Evolutionary conservation across 2,797 vertebrate genomes (phyloP).

Genomic region (Sebastes vulpes): DNA sequence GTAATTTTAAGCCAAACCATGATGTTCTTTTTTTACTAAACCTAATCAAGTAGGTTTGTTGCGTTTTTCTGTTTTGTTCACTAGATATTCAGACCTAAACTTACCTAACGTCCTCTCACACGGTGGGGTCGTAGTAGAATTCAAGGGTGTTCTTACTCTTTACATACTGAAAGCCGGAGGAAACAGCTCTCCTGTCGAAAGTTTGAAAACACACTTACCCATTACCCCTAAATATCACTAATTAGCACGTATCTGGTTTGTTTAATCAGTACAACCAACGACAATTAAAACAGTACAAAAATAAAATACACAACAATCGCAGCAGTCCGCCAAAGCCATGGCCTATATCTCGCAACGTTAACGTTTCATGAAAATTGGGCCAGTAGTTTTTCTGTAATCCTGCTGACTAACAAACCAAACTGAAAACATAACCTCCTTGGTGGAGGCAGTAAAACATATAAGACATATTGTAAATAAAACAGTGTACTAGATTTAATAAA

Average conservation of each 20-base stretch:
- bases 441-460: no score
- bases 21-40: no score
- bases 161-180: neutral
- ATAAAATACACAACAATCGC: neutral
- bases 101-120: neutral
- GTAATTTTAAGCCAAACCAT: no score
- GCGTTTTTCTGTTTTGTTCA: neutral
- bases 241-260: neutral
- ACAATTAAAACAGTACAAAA: neutral
- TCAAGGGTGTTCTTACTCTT: neutral
- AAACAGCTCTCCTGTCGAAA: neutral
- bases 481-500: neutral
- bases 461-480: neutral
- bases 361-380: no score
- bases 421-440: no score
- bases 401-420: no score
- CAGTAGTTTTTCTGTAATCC: no score
- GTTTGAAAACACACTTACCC: neutral
- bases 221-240: neutral
- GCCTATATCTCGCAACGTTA: no score
- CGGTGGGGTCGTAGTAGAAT: neutral
- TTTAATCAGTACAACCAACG: no score
- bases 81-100: neutral
- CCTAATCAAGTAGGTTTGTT: no score
- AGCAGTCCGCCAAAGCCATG: no score